These are phyloP conservation scores for Drosophila hamatofila DNA, from an alignment of 2,888 invertebrate genomes.

Conservation along the genomic window DNA sequence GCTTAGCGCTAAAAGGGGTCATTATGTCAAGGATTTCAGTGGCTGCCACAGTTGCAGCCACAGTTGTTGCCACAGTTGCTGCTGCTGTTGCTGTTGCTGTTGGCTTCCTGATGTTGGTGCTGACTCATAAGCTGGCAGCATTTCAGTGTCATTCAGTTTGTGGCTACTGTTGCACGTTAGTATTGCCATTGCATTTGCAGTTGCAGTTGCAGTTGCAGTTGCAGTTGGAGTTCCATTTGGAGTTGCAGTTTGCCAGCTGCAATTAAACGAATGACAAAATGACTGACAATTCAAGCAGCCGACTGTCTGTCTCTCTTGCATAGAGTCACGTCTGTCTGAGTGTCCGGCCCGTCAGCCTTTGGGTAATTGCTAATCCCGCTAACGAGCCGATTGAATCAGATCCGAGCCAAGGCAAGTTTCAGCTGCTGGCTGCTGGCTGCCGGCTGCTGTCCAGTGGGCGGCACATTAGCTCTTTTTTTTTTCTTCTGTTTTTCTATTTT, in stretches of 20 bases:
- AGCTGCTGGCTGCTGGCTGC: constrained; percentile 9
- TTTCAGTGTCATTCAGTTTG: constrained; percentile 47
- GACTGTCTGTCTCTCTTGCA: constrained; percentile 34
- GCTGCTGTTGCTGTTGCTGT: constrained; percentile 42
- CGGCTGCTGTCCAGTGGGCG: constrained; percentile 70
- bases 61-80: constrained; percentile 15
- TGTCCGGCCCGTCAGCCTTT: constrained; percentile 52
- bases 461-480: constrained; percentile 61
- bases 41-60: constrained; percentile 24
- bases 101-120: constrained; percentile 65
- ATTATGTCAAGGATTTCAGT: constrained; percentile 82
- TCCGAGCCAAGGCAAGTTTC: constrained; percentile 20
- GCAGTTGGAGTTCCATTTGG: constrained; percentile 6
- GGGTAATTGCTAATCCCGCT: constrained; percentile 80
- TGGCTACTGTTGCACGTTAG: constrained; percentile 36
- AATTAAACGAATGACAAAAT: constrained; percentile 78
- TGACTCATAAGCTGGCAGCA: constrained; percentile 52
- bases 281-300: constrained; percentile 69
- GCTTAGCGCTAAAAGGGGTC: constrained; percentile 77
- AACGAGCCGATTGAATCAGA: constrained; percentile 66
- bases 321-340: constrained; percentile 13
- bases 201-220: constrained; percentile 33
- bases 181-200: constrained; percentile 16
- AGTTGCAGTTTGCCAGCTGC: constrained; percentile 63
- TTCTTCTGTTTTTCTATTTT: background rate